Evolutionary conservation across 2,797 vertebrate species (phyloP).

Genomic region (Acrocephalus scirpaceus): DNA sequence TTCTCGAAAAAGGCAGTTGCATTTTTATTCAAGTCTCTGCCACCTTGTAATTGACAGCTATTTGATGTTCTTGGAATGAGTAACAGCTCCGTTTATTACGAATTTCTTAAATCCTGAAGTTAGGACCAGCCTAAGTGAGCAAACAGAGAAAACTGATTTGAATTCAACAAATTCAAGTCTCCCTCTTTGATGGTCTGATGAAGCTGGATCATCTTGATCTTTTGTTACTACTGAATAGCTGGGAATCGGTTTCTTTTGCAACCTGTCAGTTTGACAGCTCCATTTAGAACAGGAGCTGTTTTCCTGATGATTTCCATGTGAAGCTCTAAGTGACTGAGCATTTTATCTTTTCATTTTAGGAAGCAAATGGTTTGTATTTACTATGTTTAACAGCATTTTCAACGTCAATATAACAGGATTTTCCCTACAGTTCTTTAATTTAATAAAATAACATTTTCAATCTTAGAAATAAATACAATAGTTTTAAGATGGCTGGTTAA

Average conservation of each 20-base stretch:
- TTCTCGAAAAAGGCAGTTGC: constrained; percentile 4
- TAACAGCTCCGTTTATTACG: background rate
- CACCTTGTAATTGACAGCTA: background rate
- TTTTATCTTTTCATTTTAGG: constrained; percentile 8
- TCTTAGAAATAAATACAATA: background rate
- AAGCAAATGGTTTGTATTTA: constrained; percentile 29
- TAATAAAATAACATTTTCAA: background rate
- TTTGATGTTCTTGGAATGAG: constrained; percentile 9
- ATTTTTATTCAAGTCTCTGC: constrained; percentile 32
- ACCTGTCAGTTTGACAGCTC: constrained; percentile 52
- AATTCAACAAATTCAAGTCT: constrained; percentile 23
- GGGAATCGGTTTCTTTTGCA: constrained; percentile 33
- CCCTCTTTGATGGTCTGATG: background rate
- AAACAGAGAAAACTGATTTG: background rate
- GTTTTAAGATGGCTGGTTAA: background rate
- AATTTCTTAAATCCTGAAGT: background rate
- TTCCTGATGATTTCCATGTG: constrained; percentile 32
- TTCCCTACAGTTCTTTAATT: background rate
- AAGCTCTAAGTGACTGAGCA: constrained; percentile 41
- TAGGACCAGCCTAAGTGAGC: background rate
- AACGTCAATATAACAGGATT: background rate
- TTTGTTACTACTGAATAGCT: constrained; percentile 34
- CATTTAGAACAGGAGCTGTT: constrained; percentile 28
- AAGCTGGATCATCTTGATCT: constrained; percentile 43
- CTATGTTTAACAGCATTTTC: background rate